Evolutionary conservation across 2,888 invertebrate genomes (phyloP), one percentile per base, ranked within the genome.

Genomic region (Lithophane leautieri): DNA sequence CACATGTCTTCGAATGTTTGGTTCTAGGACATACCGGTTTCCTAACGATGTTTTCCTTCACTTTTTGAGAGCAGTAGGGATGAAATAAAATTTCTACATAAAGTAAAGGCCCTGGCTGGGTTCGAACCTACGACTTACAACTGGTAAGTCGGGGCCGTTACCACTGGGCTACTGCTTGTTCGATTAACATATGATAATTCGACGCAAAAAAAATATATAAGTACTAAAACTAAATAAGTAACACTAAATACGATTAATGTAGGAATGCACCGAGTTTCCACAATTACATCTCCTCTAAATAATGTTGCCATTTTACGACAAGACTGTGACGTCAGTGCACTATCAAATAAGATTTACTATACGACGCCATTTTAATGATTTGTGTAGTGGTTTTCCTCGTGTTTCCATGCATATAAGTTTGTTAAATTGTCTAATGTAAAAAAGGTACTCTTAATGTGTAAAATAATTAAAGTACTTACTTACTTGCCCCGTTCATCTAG

Each of bases 341-440:
- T 87, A 79, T 92, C 89, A 91, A 91, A 83, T 79, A 78, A 76
- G 86, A 90, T 91, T 90, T 91, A 90, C 86, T 81, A 69, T 84
- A 85, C 87, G 86, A 81, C 81, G 82, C 70, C 68, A 75, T 78
- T 61, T 80, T 84, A 86, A 88, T 91, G 87, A 90, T 87, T 90
- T 89, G 90, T 90, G 86, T 81, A 83, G 89, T 75, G 90, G 91
- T 91, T 92, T 92, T 91, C 90, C 93, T 91, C 78, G 72, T 69
- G 73, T 74, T 73, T 61, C 54, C 67, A 78, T 34, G 67, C 25
- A 28, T 44, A 28, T 70, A 44, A 61, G n/a, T 82, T 72, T 63
- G 40, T 40, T 76, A 60, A 63, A 68, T 76, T 61, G 66, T 68
- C 63, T 19, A 63, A 66, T 62, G 19, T 54, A 28, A 62, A 28